phyloP scores from a whole-genome alignment of 2,113 vertebrate species.

The Anoura caudifer region DNA sequence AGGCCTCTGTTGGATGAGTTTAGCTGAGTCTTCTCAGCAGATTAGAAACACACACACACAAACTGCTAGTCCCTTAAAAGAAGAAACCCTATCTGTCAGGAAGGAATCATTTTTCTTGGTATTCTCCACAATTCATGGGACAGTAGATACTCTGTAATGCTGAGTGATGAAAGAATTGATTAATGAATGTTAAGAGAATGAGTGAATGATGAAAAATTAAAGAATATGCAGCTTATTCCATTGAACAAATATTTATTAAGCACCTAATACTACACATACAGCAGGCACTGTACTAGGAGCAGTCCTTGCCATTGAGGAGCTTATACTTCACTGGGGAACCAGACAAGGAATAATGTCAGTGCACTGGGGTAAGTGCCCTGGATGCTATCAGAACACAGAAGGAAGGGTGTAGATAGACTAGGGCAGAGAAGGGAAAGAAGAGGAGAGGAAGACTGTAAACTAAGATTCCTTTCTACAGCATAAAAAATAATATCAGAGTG shows the following conservation, averaged over 20 bases:
- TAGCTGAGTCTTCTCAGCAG: neutral
- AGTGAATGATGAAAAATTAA: neutral
- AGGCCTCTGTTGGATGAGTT: neutral
- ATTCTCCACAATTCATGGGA: neutral
- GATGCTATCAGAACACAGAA: neutral
- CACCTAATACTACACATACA: neutral
- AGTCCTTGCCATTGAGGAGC: neutral
- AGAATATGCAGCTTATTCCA: neutral
- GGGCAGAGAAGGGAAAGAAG: neutral
- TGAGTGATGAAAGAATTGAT: neutral
- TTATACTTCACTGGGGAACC: neutral
- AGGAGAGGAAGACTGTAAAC: neutral
- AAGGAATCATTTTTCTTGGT: neutral
- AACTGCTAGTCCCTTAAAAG: neutral
- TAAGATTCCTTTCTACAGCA: neutral
- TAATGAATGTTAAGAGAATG: neutral
- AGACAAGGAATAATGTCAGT: neutral
- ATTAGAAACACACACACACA: neutral
- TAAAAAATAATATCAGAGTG: neutral
- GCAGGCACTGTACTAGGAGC: neutral
- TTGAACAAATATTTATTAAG: neutral
- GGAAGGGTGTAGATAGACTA: neutral
- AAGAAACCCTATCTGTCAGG: neutral
- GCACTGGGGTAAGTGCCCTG: neutral
- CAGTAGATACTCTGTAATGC: neutral